A percentile compares a stretch with the other conserved stretches of the same genome.
Conservation (phyloP, 1,140 invertebrate species). For the Mesaphorura yosii region DNA sequence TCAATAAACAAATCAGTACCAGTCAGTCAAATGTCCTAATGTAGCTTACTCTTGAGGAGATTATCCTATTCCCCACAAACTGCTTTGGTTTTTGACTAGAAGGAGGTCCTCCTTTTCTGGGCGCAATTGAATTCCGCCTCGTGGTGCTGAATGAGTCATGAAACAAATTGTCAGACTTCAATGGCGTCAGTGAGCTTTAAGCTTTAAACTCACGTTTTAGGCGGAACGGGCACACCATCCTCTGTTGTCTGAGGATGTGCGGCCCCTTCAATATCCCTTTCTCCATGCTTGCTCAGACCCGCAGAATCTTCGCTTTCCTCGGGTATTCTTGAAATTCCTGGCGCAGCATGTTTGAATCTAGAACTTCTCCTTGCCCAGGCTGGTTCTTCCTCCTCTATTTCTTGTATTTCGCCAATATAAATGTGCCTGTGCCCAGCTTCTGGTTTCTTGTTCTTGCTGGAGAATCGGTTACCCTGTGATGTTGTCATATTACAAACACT, state of each 20-base stretch:
- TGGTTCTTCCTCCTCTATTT: background rate
- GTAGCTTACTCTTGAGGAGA: conserved; percentile 5
- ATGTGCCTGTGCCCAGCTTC: conserved; percentile 10
- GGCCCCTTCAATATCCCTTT: background rate
- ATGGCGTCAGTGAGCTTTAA: background rate
- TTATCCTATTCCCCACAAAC: background rate
- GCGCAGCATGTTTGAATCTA: background rate
- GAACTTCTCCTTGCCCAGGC: background rate
- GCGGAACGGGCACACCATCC: background rate
- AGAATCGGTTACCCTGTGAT: too few species aligned
- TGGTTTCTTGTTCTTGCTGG: conserved; percentile 3
- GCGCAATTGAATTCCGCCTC: background rate
- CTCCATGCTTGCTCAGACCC: background rate
- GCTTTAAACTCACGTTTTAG: background rate
- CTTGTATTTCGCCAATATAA: conserved; percentile 24
- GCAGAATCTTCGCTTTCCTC: background rate
- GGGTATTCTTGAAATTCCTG: background rate
- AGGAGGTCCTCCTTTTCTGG: background rate
- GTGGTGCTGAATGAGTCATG: background rate
- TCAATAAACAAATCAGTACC: background rate
- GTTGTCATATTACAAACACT: too few species aligned
- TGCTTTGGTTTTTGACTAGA: background rate
- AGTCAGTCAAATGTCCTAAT: background rate
- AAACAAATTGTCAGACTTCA: background rate
- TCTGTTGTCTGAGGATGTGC: background rate